These are phyloP conservation scores for Palaemon carinicauda DNA, from an alignment of 1,140 invertebrate species.

Conservation along the genomic window DNA sequence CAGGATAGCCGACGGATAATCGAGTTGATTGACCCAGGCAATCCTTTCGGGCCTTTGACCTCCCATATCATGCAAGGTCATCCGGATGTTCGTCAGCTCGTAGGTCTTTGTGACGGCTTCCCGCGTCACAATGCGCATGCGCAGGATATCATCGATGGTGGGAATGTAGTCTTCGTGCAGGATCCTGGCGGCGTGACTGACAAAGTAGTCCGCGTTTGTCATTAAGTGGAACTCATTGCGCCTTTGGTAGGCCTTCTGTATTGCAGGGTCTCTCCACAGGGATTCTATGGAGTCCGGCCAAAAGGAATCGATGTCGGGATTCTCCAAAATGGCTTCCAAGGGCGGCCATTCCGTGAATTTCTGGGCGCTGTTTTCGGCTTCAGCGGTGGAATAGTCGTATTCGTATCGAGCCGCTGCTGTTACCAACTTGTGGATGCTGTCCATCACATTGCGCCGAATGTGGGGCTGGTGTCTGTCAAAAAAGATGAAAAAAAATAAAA, in stretches of 20 bases:
- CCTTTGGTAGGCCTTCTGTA: conserved; percentile 18
- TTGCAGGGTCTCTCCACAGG: conserved; percentile 17
- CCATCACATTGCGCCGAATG: conserved; percentile 35
- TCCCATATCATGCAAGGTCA: conserved; percentile 43
- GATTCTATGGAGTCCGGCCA: neutral
- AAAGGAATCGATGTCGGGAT: neutral
- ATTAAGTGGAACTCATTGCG: conserved; percentile 42
- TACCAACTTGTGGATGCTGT: conserved; percentile 39
- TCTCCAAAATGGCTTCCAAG: neutral
- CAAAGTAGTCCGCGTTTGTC: conserved; percentile 39
- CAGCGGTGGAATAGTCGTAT: neutral
- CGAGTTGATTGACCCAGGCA: neutral
- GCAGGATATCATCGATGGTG: conserved; percentile 37
- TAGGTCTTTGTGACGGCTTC: conserved; percentile 7
- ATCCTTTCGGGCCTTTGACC: conserved; percentile 11
- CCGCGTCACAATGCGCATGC: conserved; percentile 20
- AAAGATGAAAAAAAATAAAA: too few relatives aligned
- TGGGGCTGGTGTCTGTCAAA: conserved; percentile 34
- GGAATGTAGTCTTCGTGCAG: conserved; percentile 25
- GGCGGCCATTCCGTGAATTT: conserved; percentile 11
- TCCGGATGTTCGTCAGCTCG: conserved; percentile 20
- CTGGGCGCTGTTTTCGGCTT: neutral
- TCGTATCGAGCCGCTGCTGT: neutral
- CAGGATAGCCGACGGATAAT: conserved; percentile 29
- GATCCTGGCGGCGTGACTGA: conserved; percentile 9